phyloP scores from a whole-genome alignment of 1,140 invertebrate species.

The Bombus balteatus region DNA sequence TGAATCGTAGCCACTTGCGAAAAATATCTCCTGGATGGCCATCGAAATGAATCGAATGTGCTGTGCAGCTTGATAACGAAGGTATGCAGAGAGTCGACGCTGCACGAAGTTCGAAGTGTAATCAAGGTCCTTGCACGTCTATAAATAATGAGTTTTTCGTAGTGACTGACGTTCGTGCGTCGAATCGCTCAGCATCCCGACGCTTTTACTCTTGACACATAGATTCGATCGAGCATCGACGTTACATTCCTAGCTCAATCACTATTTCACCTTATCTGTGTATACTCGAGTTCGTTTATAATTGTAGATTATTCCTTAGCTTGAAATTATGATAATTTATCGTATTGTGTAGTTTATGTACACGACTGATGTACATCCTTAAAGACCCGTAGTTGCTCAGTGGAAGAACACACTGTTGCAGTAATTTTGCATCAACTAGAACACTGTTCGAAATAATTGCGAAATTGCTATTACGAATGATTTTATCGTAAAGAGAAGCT shows the following conservation, averaged over 20 bases:
- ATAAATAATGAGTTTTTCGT: slow-evolving; percentile 78
- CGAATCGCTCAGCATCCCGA: slow-evolving; percentile 34
- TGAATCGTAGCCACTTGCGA: not conserved
- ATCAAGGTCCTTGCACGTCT: slow-evolving; percentile 76
- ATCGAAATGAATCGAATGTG: not conserved
- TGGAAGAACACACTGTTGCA: too few relatives aligned
- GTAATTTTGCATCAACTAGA: too few relatives aligned
- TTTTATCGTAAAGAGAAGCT: too few relatives aligned
- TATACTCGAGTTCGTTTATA: not conserved
- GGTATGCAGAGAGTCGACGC: not conserved
- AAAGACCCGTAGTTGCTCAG: too few relatives aligned
- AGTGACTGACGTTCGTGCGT: slow-evolving; percentile 58
- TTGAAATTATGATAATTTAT: not conserved
- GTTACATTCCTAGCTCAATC: not conserved
- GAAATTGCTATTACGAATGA: too few relatives aligned
- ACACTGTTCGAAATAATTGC: too few relatives aligned
- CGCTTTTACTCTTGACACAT: slow-evolving; percentile 59
- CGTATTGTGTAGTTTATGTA: not conserved
- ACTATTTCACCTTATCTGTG: too few relatives aligned
- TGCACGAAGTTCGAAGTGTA: slow-evolving; percentile 44
- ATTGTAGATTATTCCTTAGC: not conserved
- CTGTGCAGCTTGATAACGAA: slow-evolving; percentile 13
- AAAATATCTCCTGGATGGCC: not conserved
- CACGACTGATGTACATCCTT: too few relatives aligned
- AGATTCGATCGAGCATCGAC: slow-evolving; percentile 40